Evolutionary conservation across 2,113 vertebrate species (phyloP), one percentile per base, ranked within the genome.

Genomic region (Megaptera novaeangliae): DNA sequence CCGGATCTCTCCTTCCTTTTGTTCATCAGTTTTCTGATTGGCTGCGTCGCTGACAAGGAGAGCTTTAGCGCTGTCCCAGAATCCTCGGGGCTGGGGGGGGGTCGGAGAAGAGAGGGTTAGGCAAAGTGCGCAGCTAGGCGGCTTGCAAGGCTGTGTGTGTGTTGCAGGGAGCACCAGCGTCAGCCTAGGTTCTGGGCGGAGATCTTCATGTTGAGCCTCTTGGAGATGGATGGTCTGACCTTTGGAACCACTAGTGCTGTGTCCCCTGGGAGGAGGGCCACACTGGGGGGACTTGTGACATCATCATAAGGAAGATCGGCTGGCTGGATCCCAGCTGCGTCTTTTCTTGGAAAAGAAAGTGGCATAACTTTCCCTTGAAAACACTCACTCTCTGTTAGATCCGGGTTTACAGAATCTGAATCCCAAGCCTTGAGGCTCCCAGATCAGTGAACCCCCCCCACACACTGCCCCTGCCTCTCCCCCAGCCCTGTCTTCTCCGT

Each of bases 151-250:
- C 68, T 21, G 49, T 31, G 34, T 66, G 66, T 77, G 11, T 68
- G 2, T 13, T 1, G 4, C 8, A 41, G 71, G 31, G 52, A 6
- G 10, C 21, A n/a, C 3, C 4, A 0, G 25, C 21, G 1, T 29
- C 59, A 14, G 18, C 12, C 23, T 82, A 23, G 5, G 46, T 36
- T 88, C 64, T 20, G 59, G 49, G 44, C 12, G 8, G 52, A 34
- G 63, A 27, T 20, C 10, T 14, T 20, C 8, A 34, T 5, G 1
- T 0, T 1, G 52, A 15, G 36, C 18, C 34, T 55, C 25, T 8
- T 2, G 39, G 36, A 59, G 31, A 21, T 39, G 46, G 46, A 20
- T 6, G 10, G 34, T 7, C 10, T 21, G 29, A 6, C 46, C 57
- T 55, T n/a, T 61, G 11, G 74, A 77, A 39, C 55, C 49, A 20